Base-by-base conservation (phyloP, 2,113 vertebrate species). In the Junco hyemalis region DNA sequence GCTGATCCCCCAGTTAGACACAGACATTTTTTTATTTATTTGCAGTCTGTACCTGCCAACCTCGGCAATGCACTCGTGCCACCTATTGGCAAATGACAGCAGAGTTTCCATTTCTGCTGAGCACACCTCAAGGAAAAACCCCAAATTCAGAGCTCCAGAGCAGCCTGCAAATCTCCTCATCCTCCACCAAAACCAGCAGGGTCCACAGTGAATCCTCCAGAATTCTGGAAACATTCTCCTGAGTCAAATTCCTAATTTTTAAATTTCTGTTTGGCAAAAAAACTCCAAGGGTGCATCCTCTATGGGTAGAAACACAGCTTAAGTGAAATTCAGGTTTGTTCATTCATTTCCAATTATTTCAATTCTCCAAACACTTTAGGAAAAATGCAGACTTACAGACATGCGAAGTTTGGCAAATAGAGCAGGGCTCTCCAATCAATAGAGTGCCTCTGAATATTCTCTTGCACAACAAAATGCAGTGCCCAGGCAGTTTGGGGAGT, bases 21-120 rank as follows among this genome's bases (percentile, higher is more conserved):
- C 15, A 2, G 78, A 40, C 1, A 0, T 47, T 38, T 51, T 14
- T 48, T 48, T 25, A 48, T 48, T 51, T 26, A 29, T 29, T 29
- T 5, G 42, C 70, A 69, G 26, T 13, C 50, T 22, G 44, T 22
- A 76, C 76, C 84, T 91, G 84, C 9, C 61, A 22, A 45, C 25
- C 95, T 96, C 50, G 25, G 83, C n/a, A 97, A 96, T 90, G 72
- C 95, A 71, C 95, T 97, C 73, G 73, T 95, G 97, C 96, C 97
- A 97, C 92, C 96, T 97, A 95, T 92, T 90, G 97, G 94, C 86
- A 96, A 86, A 64, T 4, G 5, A 22, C 51, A 45, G 44, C 44
- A 12, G 5, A 86, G 50, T 33, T 63, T 36, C 21, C 26, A 6
- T 23, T 81, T 21, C 69, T 53, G 68, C 11, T 3, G 31, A 85